Base-by-base conservation (phyloP, 2,113 vertebrate species). In the Dicrurus megarhynchus region DNA sequence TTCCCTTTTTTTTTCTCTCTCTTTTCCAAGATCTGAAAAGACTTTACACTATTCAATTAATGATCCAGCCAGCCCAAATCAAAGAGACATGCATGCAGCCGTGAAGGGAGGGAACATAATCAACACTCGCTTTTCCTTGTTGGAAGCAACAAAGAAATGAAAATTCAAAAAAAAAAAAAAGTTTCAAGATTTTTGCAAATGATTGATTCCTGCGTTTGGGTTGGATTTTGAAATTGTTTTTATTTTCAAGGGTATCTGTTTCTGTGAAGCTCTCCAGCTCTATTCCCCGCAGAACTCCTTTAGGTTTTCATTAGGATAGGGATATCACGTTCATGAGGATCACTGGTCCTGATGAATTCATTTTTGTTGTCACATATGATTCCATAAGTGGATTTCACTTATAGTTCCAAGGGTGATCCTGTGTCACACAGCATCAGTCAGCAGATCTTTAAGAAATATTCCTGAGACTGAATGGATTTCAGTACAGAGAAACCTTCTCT, bases 361-460 rank as follows among this genome's bases (percentile, higher is more conserved):
- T 98, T 96, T 95, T 77, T 93, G 77, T 91, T 97, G 97, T 95
- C 96, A 97, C 78, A 89, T 52, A 65, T 28, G 6, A 91, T 96
- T 93, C 96, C 55, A 15, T 86, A 94, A n/a, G 19, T 86, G 95
- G 91, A 71, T 77, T 93, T 97, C 91, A 87, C 41, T 87, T 69
- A 15, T 1, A 41, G 63, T 94, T 96, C 91, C 52, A 78, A 68
- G 84, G 73, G 60, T 97, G 94, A 96, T 88, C 92, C 75, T 63
- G 49, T 30, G 60, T 93, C 93, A 92, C 65, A 85, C 87, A 53
- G 60, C 89, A 88, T 90, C 93, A 91, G 20, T 64, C 22, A 44
- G 30, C 52, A 61, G 64, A 61, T n/a, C 57, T 82, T 88, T 64
- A 44, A 84, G 74, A 90, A 93, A 92, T 86, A 78, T 20, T 42